Conservation (phyloP, 2,797 vertebrate genomes). For the Cossypha caffra region DNA sequence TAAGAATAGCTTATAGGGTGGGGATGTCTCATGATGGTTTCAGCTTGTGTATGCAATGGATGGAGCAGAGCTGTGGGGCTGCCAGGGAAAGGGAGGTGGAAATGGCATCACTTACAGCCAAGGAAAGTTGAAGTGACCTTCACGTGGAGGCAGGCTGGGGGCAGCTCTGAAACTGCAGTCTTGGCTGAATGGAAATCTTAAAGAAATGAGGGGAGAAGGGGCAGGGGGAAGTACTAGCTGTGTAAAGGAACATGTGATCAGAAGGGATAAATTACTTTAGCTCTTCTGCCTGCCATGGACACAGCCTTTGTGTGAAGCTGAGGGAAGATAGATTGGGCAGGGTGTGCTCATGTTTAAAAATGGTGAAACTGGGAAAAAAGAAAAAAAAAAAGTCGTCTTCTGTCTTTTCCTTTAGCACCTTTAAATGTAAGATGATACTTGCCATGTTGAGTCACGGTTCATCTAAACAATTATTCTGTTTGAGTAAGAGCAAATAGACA, state of each 20-base stretch:
- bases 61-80: not conserved
- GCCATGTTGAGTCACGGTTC: fast-evolving
- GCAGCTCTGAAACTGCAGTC: not conserved
- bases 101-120: not conserved
- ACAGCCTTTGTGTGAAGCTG: not conserved
- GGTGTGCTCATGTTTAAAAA: not conserved
- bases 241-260: not conserved
- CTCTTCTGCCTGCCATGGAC: not conserved
- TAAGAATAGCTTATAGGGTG: not conserved
- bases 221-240: not conserved
- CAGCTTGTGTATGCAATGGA: not conserved
- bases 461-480: not conserved
- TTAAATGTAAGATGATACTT: not conserved
- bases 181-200: not conserved
- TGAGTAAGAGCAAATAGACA: not conserved
- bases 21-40: not conserved
- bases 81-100: not conserved
- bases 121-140: not conserved
- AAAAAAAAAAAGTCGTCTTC: not conserved
- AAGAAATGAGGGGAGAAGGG: not conserved
- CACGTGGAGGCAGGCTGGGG: not conserved
- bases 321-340: not conserved
- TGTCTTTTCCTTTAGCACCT: not conserved
- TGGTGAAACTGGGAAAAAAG: not conserved
- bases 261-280: not conserved